phyloP scores from a whole-genome alignment of 1,140 invertebrate species.

The Magallana ariakensis region DNA sequence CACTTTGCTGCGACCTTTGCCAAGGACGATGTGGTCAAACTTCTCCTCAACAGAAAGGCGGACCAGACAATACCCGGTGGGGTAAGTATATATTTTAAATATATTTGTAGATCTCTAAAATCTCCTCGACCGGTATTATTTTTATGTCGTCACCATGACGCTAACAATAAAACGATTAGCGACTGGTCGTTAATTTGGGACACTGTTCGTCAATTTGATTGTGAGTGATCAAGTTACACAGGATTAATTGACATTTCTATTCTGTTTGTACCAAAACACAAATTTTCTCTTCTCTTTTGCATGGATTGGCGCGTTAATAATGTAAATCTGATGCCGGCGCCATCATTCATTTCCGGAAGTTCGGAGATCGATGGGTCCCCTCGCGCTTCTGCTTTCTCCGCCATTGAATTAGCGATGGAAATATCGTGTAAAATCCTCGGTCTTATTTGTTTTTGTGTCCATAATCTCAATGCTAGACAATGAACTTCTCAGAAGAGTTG shows the following conservation, averaged over 20 bases:
- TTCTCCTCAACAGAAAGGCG: constrained; percentile 92
- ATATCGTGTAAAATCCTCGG: constrained; percentile 10
- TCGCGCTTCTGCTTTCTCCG: background rate
- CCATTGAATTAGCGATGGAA: constrained; percentile 26
- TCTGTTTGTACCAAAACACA: background rate
- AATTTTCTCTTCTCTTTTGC: background rate
- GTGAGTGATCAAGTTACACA: background rate
- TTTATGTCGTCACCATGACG: background rate
- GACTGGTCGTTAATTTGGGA: background rate
- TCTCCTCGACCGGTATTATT: background rate
- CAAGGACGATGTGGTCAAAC: constrained; percentile 95
- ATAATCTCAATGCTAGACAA: background rate
- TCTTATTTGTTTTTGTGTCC: constrained; percentile 9
- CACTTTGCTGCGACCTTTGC: constrained; percentile 96
- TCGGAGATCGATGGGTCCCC: constrained; percentile 1
- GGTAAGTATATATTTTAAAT: constrained; percentile 84
- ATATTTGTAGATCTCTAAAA: background rate
- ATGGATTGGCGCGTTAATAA: background rate
- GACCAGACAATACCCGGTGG: constrained; percentile 95
- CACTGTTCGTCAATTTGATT: background rate
- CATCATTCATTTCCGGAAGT: constrained; percentile 31
- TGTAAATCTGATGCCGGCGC: constrained; percentile 10
- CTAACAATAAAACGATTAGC: background rate
- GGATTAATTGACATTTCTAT: background rate
- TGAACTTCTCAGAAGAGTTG: background rate